Evolutionary conservation across 2,888 invertebrate genomes (phyloP), one percentile per base, ranked within the genome.

Genomic region (Acleris cristana): DNA sequence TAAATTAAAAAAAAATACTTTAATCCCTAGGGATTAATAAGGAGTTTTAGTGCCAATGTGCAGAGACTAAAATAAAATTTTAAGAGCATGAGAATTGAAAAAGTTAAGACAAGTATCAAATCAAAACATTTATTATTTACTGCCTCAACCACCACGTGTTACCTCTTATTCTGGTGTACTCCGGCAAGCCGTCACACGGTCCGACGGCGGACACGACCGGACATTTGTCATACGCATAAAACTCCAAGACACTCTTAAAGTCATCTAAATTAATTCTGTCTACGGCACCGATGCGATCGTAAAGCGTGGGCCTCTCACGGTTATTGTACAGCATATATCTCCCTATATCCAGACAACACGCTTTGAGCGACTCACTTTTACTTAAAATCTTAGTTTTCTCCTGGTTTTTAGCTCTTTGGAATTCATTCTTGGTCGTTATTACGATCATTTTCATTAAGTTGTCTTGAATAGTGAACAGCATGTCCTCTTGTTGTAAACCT

Each of bases 141-240:
- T 80, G 12, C 73, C 86, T 79, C 34, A 97, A 84, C 97, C 97
- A 97, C 90, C 96, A 98, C 97, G 97, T 97, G 69, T 93, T 92
- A n/a, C 94, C 88, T 74, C 98, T 95, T 71, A 97, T 94, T 77
- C 95, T 93, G 81, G 94, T 95, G 91, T 99, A 99, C 72, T 98
- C 97, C 1, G 96, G 94, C 64, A 99, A 88, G 70, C 95, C 95
- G 89, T 98, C 98, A 14, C 96, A 94, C 59, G 97, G 96, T 62
- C 99, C 99, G 67, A 99, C 96, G 60, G 96, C 97, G n/a, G 97
- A 97, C 2, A 99, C 94, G 3, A 96, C 98, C 10, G 98, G 98
- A 85, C 98, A 98, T 79, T 95, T 95, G 88, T 98, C 97, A 84
- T 97, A 98, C 73, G 99, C 94, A 87, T 98, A 98, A 4, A 3